A percentile compares a stretch with the other conserved stretches of the same genome.
Conservation (phyloP, 2,888 invertebrate species). For the Lamellibrachia columna region DNA sequence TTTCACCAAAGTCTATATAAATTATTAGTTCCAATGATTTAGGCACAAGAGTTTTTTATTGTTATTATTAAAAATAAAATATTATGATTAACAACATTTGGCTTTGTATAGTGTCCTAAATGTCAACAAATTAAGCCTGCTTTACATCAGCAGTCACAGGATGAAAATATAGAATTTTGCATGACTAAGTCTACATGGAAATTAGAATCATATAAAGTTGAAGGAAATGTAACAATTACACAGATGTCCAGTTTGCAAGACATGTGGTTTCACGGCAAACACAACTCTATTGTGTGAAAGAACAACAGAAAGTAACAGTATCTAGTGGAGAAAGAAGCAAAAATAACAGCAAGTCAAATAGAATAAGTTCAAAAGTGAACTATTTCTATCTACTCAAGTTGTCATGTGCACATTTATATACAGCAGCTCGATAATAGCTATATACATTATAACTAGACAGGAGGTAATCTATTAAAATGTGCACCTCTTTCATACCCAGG, state of each 20-base stretch:
- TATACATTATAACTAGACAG: background rate
- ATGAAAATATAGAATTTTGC: background rate
- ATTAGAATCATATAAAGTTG: background rate
- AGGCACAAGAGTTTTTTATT: too few species aligned
- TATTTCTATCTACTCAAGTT: background rate
- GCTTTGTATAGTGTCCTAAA: background rate
- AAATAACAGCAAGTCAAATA: background rate
- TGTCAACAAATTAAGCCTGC: background rate
- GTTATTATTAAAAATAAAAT: background rate
- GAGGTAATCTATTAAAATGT: background rate
- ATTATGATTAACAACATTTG: background rate
- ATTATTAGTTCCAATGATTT: too few species aligned
- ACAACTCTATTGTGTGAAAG: background rate
- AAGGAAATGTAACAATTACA: background rate
- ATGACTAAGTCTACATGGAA: background rate
- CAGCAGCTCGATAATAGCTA: background rate
- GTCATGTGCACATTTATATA: background rate
- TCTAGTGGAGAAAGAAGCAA: background rate
- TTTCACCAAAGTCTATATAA: background rate
- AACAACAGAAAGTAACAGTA: constrained; percentile 12
- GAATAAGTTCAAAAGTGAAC: background rate
- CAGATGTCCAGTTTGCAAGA: background rate
- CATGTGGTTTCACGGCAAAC: constrained; percentile 14
- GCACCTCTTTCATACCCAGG: background rate
- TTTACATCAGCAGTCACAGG: background rate